Base-by-base conservation (phyloP, 2,797 vertebrate genomes). In the Pygocentrus nattereri region DNA sequence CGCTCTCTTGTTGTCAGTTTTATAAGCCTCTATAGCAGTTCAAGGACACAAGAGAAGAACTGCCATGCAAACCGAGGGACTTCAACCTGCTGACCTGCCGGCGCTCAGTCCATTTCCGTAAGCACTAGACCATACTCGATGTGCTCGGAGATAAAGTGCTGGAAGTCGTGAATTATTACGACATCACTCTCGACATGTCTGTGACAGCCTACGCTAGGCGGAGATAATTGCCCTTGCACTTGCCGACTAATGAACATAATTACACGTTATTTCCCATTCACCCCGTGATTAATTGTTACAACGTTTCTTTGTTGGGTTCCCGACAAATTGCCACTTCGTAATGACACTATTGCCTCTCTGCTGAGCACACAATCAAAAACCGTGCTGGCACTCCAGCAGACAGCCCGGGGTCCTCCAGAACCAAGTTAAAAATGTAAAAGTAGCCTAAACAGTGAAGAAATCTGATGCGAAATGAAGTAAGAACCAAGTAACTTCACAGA, bases 191-290 rank as follows among this genome's bases (percentile, higher is more conserved):
- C 89, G 90, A 90, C 92, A 85, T 83, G 90, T 73, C 82, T 84
- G 86, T 92, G 92, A 95, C 92, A 93, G 91, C 85, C 86, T 82
- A 71, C 88, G 86, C 90, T 83, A 91, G 92, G 89, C 87, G 86
- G 83, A 90, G 91, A 92, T 95, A 93, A 95, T 95, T 94, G 91
- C 92, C 91, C 87, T 78, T 75, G 88, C 87, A 91, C 93, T 94
- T 88, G 86, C 92, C 90, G 90, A 91, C 94, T 94, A 95, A 95
- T 93, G 92, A 95, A 93, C 93, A 92, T 93, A 93, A 94, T 94
- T 93, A 91, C 92, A 90, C 87, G 82, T 94, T 93, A 90, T 89
- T 91, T 90, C 73, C 88, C 85, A 90, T 91, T 94, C 92, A 89
- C 92, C 89, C 85, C 52, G 82, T 95, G 93, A 95, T 94, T 94